Evolutionary conservation across 2,888 invertebrate species (phyloP), one percentile per base, ranked within the genome.

Genomic region (Geotrupes spiniger): DNA sequence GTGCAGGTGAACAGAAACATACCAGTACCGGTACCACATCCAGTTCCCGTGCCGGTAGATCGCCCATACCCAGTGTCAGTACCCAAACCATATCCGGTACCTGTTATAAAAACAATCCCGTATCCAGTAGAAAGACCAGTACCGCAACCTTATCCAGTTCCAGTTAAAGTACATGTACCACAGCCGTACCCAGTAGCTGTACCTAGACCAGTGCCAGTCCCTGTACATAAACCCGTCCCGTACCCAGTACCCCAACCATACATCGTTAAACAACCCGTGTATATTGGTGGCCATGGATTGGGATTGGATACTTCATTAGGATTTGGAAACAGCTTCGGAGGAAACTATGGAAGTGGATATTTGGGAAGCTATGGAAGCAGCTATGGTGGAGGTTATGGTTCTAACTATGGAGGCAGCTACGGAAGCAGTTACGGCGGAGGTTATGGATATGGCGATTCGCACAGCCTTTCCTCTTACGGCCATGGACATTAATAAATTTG

Each of bases 1-100:
- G 87, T 87, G 8, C 76, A 76, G 15, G 62, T 64, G 12, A 63
- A 85, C 71, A 87, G 83, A 76, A 82, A 79, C 67, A 81, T 70
- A 5, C 65, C 68, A 36, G 64, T 64, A 28, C 68, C 70, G 12
- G 69, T 72, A 1, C 80, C 82, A 1, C 78, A 80, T 36, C 65
- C 69, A 44, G 59, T 63, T n/a, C 47, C 58, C 10, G 58, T 61
- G 12, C 63, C 58, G 8, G 59, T 63, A 11, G 58, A 58, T 49
- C 59, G 56, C 38, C 77, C 78, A 1, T 72, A 74, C 2, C 77
- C 78, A 1, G 76, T 76, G 1, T 71, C 70, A 50, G 78, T 78
- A 1, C 74, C 74, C 1, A 74, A 75, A 8, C 77, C 78, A 1
- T 59, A 62, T 53, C 62, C 63, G 49, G 75, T 78, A 0, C 68